Evolutionary conservation across 2,888 invertebrate genomes (phyloP), one percentile per base, ranked within the genome.

Genomic region (Hemistola chrysoprasaria): DNA sequence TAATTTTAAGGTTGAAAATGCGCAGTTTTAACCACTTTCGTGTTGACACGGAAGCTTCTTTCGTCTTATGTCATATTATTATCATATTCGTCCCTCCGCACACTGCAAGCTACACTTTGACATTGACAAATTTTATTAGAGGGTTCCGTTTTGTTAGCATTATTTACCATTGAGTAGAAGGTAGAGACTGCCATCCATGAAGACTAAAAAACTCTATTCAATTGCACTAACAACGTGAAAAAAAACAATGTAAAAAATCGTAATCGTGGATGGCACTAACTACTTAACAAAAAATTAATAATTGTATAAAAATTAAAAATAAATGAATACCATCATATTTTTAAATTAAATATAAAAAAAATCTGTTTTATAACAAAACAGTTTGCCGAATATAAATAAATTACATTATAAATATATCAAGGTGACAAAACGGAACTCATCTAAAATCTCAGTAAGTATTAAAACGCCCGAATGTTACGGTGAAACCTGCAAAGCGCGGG

Each of bases 401-500:
- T 16, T 4, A 4, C 16, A 33, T 16, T 8, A 29, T 10, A 8
- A 9, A 11, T 8, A 37, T 3, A 16, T 16, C 16, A 16, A 16
- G 4, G 3, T 16, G 16, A 16, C 16, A 16, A 16, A 16, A 16
- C 16, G 16, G 16, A 16, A 16, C 16, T 16, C 8, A 27, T 22
- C 27, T 11, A 22, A 22, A 22, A 16, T 4, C 16, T 4, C 2
- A 16, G 16, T 16, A 16, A 16, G 16, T 16, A 16, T 2, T 16
- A 16, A 16, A 20, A 29, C n/a, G 32, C 8, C 7, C 7, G 22
- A 35, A 32, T 39, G 22, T 34, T 23, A 39, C 24, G 11, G 43
- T 27, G 9, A 32, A 47, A 35, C 41, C 38, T 47, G 52, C 37
- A 49, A 37, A 30, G 33, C 41, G 41, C 23, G 22, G 5, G 35